Evolutionary conservation across 2,113 vertebrate genomes (phyloP).

Genomic region (Eubucco bourcierii): DNA sequence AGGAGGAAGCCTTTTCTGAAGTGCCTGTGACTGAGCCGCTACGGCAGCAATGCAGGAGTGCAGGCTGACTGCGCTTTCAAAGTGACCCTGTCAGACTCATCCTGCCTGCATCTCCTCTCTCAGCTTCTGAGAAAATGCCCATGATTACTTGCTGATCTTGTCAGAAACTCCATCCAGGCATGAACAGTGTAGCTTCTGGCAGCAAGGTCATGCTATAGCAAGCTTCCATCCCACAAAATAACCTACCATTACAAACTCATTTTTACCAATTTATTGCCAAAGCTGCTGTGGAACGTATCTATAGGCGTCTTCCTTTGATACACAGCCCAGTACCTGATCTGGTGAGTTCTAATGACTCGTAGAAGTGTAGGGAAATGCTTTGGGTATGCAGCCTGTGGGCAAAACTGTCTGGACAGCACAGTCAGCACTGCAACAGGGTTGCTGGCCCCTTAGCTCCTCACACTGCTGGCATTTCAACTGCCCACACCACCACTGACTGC

Average conservation of each 20-base stretch:
- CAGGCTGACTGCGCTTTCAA: conserved; percentile 55
- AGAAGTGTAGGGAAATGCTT: background rate
- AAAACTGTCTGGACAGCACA: background rate
- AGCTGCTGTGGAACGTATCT: background rate
- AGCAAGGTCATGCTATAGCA: conserved; percentile 51
- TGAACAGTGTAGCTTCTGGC: conserved; percentile 40
- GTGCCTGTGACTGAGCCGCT: conserved; percentile 23
- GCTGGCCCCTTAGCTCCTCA: background rate
- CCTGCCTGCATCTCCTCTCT: conserved; percentile 39
- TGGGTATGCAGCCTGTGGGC: background rate
- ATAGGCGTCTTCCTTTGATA: background rate
- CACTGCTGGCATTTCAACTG: background rate
- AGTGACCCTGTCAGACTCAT: conserved; percentile 49
- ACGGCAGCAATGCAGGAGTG: conserved; percentile 21
- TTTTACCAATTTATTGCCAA: conserved; percentile 45
- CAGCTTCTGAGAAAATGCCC: conserved; percentile 67
- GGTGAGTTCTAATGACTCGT: background rate
- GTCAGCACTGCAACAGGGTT: background rate
- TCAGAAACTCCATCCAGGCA: conserved; percentile 67
- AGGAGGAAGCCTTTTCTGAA: conserved; percentile 4
- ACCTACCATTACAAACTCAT: conserved; percentile 2
- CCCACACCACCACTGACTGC: background rate
- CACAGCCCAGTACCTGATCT: background rate
- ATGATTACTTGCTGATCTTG: conserved; percentile 65
- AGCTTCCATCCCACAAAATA: conserved; percentile 31